Conservation (phyloP, 2,797 vertebrate genomes). For the Nothura maculosa region DNA sequence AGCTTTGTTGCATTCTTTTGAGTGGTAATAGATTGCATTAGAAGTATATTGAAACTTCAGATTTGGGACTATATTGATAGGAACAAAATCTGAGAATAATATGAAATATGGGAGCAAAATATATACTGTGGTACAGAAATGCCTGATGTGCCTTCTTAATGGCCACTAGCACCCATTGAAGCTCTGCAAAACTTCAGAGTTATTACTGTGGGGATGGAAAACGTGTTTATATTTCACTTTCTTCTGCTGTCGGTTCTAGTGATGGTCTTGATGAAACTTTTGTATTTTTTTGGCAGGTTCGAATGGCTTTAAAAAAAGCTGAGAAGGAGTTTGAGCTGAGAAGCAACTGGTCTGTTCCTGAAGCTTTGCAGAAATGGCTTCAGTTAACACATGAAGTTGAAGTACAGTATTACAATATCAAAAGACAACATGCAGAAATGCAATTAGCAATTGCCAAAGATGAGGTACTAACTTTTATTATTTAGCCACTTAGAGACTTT, state of each 20-base stretch:
- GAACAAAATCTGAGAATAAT: neutral
- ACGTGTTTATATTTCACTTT: neutral
- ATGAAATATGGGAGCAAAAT: neutral
- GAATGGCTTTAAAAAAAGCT: constrained; percentile 96
- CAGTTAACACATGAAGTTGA: constrained; percentile 98
- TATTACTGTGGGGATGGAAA: neutral
- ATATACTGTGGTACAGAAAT: neutral
- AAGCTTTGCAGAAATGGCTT: constrained; percentile 97
- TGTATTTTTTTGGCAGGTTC: constrained; percentile 84
- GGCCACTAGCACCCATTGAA: neutral
- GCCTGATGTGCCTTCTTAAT: neutral
- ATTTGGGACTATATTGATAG: neutral
- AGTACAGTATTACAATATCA: constrained; percentile 99
- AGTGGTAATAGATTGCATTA: neutral
- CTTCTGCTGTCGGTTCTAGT: neutral
- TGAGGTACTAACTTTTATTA: constrained; percentile 84
- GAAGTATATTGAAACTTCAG: neutral
- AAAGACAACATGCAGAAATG: constrained; percentile 95
- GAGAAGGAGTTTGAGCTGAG: constrained; percentile 97
- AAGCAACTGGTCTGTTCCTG: constrained; percentile 94
- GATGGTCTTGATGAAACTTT: neutral
- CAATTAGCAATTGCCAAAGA: constrained; percentile 95
- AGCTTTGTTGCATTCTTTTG: neutral
- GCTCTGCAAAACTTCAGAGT: neutral
- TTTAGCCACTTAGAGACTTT: neutral